Conservation (phyloP, 2,888 invertebrate genomes). For the Anticlea derivata region DNA sequence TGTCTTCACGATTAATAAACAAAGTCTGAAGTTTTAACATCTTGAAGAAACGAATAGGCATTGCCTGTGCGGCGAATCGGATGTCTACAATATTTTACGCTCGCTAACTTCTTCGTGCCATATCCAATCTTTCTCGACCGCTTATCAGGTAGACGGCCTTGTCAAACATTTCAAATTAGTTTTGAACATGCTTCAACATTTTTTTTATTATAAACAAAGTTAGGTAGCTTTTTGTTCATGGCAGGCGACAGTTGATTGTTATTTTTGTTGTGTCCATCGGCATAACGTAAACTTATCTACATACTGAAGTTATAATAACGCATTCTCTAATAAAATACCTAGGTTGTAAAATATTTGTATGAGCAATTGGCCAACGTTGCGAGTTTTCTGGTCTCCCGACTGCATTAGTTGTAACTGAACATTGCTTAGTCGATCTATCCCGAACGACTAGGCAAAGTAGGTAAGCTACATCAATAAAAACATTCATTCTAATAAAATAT, state of each 20-base stretch:
- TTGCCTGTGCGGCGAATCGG: conserved; percentile 47
- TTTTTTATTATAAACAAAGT: conserved; percentile 48
- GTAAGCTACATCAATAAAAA: too few species aligned
- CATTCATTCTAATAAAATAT: too few species aligned
- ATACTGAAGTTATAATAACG: too few species aligned
- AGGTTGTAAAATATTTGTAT: too few species aligned
- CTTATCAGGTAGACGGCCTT: conserved; percentile 70
- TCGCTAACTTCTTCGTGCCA: conserved; percentile 63
- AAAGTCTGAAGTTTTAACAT: conserved; percentile 26
- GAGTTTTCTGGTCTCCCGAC: too few species aligned
- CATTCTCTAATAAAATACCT: too few species aligned
- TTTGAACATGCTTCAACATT: conserved; percentile 55
- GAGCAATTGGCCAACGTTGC: too few species aligned
- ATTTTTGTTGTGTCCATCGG: not conserved
- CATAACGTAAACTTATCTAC: not conserved
- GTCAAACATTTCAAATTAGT: conserved; percentile 74
- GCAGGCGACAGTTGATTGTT: conserved; percentile 17
- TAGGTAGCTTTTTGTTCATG: conserved; percentile 33
- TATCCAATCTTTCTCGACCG: conserved; percentile 65
- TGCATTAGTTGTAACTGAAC: too few species aligned
- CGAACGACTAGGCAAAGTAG: too few species aligned
- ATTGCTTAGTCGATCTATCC: too few species aligned
- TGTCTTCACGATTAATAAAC: conserved; percentile 8
- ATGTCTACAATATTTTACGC: conserved; percentile 64
- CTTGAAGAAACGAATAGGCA: conserved; percentile 48